Evolutionary conservation across 2,113 vertebrate genomes (phyloP), one percentile per base, ranked within the genome.

Genomic region (Planiliza haematocheilus): DNA sequence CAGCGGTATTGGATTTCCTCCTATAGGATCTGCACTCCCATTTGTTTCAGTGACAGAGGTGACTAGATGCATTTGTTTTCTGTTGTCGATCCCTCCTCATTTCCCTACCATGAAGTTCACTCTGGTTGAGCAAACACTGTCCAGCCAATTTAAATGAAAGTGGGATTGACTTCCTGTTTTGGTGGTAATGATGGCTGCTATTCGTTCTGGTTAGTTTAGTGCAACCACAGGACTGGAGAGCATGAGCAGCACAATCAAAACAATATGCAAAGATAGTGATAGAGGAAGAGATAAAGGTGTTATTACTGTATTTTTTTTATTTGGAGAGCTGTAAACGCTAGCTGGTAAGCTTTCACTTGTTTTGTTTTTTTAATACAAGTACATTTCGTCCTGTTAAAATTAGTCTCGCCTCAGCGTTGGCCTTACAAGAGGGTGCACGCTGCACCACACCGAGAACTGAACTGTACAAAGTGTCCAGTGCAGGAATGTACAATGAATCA

Each of bases 1-100:
- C 42, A 76, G 75, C 69, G 59, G 24, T 60, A 77, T 66, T 77
- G 46, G 70, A 67, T 77, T 61, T 21, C 18, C 7, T n/a, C n/a
- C 77, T n/a, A 34, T 7, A 7, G 8, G 63, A 39, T 67, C 52
- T 48, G 20, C 52, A 57, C 11, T n/a, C 30, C 36, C 55, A 74
- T 74, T 79, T 7, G 38, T 74, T 80, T 61, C 8, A 85, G 45
- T 73, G 12, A 62, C 1, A 7, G 30, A 41, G 38, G 24, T 46
- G 48, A 60, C 55, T 20, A 24, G 46, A 38, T 18, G 36, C 52
- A 73, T 78, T 67, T 67, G 46, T 45, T 74, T 20, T 60, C 34
- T 55, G 58, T 43, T 3, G 6, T 16, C 0, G 20, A 52, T 57
- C 34, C 17, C 1, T 0, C 14, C 18, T 65, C 39, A 34, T 82